phyloP scores from a whole-genome alignment of 2,888 invertebrate species.

The Lasioglossum marginatum region DNA sequence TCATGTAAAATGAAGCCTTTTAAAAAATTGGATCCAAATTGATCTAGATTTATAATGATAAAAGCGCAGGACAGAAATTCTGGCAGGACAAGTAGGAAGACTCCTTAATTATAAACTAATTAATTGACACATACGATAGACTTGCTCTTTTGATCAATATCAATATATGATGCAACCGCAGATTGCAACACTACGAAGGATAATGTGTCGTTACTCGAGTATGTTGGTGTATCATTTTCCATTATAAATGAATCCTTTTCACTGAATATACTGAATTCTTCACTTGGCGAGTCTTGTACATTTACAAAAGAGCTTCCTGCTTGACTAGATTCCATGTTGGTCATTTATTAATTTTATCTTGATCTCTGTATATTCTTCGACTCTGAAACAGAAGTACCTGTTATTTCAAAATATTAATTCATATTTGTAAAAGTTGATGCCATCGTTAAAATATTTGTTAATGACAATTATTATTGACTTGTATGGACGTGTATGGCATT shows the following conservation, averaged over 20 bases:
- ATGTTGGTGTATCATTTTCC: conserved; percentile 65
- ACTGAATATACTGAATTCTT: conserved; percentile 62
- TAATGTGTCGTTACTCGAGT: conserved; percentile 70
- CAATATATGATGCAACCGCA: conserved; percentile 74
- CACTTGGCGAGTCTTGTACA: neutral
- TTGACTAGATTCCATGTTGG: conserved; percentile 16
- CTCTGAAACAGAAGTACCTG: neutral
- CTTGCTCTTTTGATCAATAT: conserved; percentile 75
- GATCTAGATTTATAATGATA: too few species aligned
- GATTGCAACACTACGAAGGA: conserved; percentile 79
- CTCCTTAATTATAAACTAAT: neutral
- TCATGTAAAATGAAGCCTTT: too few species aligned
- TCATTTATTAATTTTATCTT: neutral
- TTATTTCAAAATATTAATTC: conserved; percentile 1
- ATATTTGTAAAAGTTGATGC: neutral
- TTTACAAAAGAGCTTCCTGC: neutral
- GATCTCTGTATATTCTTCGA: neutral
- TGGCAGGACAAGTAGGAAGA: neutral
- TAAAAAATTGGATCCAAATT: too few species aligned
- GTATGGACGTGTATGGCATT: too few species aligned
- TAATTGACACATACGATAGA: conserved; percentile 68
- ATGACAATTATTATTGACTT: neutral
- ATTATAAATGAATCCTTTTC: conserved; percentile 74
- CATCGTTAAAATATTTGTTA: neutral
- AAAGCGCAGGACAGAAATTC: too few species aligned